phyloP scores from a whole-genome alignment of 2,888 invertebrate species.

The Ichneumoninae sp. region DNA sequence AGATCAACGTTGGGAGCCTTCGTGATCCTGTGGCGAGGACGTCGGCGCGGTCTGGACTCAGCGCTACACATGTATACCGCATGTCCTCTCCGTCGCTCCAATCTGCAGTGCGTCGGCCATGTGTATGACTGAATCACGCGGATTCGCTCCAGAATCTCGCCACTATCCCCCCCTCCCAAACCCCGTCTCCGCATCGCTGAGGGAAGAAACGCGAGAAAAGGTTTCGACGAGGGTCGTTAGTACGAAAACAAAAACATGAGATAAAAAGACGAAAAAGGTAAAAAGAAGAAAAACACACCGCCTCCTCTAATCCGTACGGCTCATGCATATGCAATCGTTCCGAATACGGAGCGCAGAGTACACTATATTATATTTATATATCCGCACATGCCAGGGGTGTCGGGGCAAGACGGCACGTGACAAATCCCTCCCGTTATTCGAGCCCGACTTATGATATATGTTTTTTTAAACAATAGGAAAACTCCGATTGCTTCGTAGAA shows the following conservation, averaged over 20 bases:
- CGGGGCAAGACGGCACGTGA: neutral
- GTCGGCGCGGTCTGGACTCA: conserved; percentile 37
- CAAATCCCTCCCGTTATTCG: neutral
- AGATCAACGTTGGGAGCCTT: conserved; percentile 68
- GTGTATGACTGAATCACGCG: conserved; percentile 37
- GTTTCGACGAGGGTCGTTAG: conserved; percentile 60
- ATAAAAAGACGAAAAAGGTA: conserved; percentile 24
- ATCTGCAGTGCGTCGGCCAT: conserved; percentile 20
- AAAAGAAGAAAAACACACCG: conserved; percentile 17
- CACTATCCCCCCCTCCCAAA: neutral
- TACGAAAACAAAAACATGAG: conserved; percentile 34
- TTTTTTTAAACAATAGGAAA: neutral
- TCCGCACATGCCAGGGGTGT: neutral
- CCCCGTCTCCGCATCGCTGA: neutral
- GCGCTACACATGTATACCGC: neutral
- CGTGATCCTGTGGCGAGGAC: conserved; percentile 55
- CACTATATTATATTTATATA: neutral
- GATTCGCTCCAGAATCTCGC: conserved; percentile 22
- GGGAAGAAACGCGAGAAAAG: conserved; percentile 48
- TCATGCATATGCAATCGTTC: conserved; percentile 52
- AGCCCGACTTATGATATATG: neutral
- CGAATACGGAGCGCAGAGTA: conserved; percentile 29
- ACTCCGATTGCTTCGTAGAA: too few species aligned
- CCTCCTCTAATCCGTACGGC: conserved; percentile 49
- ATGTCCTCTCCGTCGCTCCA: conserved; percentile 4